Base-by-base conservation (phyloP, 2,113 vertebrate genomes). In the Manacus vitellinus region DNA sequence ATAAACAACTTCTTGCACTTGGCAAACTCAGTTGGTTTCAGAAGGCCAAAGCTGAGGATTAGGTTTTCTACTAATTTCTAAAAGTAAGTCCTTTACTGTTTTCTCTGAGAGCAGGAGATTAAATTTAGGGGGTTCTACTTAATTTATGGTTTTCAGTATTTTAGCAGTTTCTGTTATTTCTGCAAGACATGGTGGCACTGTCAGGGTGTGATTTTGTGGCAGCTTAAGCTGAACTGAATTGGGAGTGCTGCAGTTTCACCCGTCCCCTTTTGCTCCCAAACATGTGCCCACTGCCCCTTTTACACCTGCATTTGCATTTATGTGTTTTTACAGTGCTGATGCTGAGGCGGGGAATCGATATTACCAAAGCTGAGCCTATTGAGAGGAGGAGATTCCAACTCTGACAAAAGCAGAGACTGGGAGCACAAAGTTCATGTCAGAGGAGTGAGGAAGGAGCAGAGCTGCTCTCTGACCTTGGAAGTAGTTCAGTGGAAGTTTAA, bases 1-100 rank as follows among this genome's bases (percentile, higher is more conserved):
- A 85, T 92, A 91, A 94, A 97, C 96, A 92, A 92, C 91, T 91
- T 61, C 63, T 94, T 85, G 54, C 44, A 17, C 33, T 97, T 93
- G 80, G 95, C 88, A 88, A 89, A 79, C 85, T 91, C 72, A 6
- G 1, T 80, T 88, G 37, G 3, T 47, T 66, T 92, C 61, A 49
- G 88, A 89, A 68, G 24, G 81, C 93, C 91, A 94, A 33, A 95
- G 68, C 39, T 35, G 27, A 2, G 52, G 73, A 44, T 41, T 67
- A 71, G 51, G 16, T 93, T 94, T 87, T 91, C 80, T 94, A 14
- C 59, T 85, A 7, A 58, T 79, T 78, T 90, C 88, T 83, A 23
- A 43, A 89, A 88, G 56, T 63, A 24, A 54, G 51, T 77, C 12
- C 58, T 66, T 20, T 27, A 22, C 30, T 73, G 3, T 62, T 59